These are phyloP conservation scores for Peromyscus polionotus DNA, from an alignment of 2,113 vertebrate genomes.

Conservation along the genomic window DNA sequence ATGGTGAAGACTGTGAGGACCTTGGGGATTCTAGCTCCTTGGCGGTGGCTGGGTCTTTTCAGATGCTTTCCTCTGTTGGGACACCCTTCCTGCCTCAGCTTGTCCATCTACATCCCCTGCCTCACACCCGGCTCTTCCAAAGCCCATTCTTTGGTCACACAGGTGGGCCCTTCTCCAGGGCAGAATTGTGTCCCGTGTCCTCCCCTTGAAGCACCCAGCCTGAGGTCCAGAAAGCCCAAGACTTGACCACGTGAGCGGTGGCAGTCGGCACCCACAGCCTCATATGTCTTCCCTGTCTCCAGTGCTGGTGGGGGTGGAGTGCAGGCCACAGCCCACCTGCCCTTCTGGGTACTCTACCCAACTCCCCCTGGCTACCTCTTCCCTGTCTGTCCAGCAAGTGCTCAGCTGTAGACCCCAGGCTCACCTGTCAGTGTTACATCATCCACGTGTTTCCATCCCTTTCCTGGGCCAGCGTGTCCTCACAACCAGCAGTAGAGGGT, in stretches of 20 bases:
- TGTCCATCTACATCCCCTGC: too few relatives aligned
- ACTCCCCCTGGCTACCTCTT: neutral
- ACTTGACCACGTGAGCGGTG: too few relatives aligned
- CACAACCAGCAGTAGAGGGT: neutral
- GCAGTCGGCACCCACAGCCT: neutral
- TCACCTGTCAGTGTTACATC: neutral
- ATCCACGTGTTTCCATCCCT: neutral
- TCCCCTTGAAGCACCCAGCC: neutral
- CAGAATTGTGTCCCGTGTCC: neutral
- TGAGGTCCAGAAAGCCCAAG: accelerated
- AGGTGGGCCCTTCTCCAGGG: neutral
- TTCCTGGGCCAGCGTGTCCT: neutral
- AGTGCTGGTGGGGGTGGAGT: neutral
- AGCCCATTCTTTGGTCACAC: neutral
- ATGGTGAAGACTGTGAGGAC: neutral
- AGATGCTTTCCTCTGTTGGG: neutral
- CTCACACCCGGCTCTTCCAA: neutral
- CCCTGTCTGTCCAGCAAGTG: accelerated
- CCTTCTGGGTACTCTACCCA: neutral
- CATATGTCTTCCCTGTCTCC: accelerated
- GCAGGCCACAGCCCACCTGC: neutral
- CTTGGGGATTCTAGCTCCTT: accelerated
- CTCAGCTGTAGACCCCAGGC: neutral
- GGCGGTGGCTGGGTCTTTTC: neutral
- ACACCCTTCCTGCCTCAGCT: neutral